These are phyloP conservation scores for Cheumatopsyche charites DNA, from an alignment of 1,140 invertebrate species.

Conservation along the genomic window DNA sequence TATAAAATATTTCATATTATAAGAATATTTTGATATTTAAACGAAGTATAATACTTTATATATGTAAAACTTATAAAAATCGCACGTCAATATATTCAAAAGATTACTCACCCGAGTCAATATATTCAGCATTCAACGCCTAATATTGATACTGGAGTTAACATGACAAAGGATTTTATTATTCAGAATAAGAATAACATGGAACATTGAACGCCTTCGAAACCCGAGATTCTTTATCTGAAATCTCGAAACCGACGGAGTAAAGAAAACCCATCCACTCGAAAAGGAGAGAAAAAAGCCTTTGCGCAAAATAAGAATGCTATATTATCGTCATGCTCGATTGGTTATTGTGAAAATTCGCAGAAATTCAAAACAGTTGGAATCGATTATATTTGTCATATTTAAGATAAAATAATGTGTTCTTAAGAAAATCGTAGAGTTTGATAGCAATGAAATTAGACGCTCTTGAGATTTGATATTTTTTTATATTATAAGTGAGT, in stretches of 20 bases:
- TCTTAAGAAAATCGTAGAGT: too few relatives aligned
- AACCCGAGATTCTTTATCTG: slow-evolving; percentile 3
- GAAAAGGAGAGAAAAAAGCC: too few relatives aligned
- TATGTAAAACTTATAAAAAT: neutral
- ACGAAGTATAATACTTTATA: neutral
- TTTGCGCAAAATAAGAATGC: neutral
- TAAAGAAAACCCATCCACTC: too few relatives aligned
- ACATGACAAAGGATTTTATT: slow-evolving; percentile 40
- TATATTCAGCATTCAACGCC: slow-evolving; percentile 17
- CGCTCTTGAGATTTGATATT: too few relatives aligned
- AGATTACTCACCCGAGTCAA: neutral
- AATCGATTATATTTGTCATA: too few relatives aligned
- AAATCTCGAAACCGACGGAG: neutral
- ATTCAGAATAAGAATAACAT: slow-evolving; percentile 27
- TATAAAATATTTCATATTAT: too few relatives aligned
- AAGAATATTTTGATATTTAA: too few relatives aligned
- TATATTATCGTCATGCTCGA: slow-evolving; percentile 12
- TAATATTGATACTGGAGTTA: slow-evolving; percentile 38
- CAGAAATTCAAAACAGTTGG: too few relatives aligned
- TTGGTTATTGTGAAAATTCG: neutral
- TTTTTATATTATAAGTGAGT: too few relatives aligned
- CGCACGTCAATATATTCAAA: neutral
- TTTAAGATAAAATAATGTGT: too few relatives aligned
- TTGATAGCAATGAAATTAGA: too few relatives aligned
- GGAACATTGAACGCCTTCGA: neutral